A percentile compares a stretch with the other conserved stretches of the same genome.
Conservation (phyloP, 2,113 vertebrate species). For the Fulmarus glacialis region DNA sequence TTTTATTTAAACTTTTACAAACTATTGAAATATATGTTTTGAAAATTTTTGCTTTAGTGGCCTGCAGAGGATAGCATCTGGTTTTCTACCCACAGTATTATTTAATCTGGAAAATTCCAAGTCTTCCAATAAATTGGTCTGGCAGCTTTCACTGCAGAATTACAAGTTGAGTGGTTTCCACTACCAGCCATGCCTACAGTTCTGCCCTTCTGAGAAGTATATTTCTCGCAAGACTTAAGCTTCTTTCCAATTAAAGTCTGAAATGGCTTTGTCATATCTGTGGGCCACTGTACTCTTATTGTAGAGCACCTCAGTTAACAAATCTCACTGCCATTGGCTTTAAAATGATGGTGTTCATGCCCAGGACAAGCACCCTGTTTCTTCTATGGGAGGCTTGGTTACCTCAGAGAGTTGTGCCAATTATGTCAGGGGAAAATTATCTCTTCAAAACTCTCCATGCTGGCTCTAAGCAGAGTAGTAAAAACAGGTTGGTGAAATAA, state of each 20-base stretch:
- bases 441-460: background rate
- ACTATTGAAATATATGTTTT: conserved; percentile 42
- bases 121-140: conserved; percentile 16
- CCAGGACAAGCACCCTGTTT: background rate
- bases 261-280: background rate
- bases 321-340: background rate
- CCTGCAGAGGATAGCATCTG: conserved; percentile 1
- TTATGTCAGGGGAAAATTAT: background rate
- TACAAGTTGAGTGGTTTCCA: background rate
- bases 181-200: background rate
- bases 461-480: background rate
- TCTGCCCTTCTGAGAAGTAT: background rate
- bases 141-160: background rate
- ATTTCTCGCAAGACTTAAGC: background rate
- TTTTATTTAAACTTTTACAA: conserved; percentile 30
- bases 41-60: background rate
- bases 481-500: background rate
- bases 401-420: background rate
- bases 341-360: background rate
- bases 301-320: background rate
- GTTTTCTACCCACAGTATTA: background rate
- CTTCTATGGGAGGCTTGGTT: background rate
- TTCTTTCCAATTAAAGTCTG: background rate
- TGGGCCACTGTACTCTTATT: background rate
- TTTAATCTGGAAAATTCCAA: conserved; percentile 53